A percentile compares a stretch with the other conserved stretches of the same genome.
Evolutionary conservation across 2,797 vertebrate genomes (phyloP).

Genomic region (Rhinatrema bivittatum): DNA sequence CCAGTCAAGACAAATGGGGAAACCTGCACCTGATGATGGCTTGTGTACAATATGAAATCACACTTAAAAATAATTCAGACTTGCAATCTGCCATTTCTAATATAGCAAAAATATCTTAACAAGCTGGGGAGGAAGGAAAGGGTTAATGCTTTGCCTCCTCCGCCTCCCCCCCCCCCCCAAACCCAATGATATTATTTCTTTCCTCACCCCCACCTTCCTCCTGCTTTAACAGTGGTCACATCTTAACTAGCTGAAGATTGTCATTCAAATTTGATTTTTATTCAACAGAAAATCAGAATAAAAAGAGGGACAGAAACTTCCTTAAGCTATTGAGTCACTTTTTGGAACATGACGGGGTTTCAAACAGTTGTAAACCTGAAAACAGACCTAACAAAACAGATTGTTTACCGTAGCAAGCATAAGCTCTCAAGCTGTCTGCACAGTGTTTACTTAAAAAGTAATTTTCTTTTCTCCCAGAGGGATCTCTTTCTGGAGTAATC

Average conservation of each 20-base stretch:
- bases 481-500: not conserved
- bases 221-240: too few species aligned
- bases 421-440: not conserved
- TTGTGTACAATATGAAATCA: slow-evolving; percentile 15
- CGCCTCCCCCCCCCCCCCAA: too few species aligned
- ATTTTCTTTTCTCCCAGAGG: not conserved
- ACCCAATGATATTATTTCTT: too few species aligned
- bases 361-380: too few species aligned
- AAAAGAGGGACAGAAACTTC: too few species aligned
- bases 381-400: not conserved
- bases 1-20: slow-evolving; percentile 26
- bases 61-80: slow-evolving; percentile 21
- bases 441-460: not conserved
- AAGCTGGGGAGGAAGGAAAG: slow-evolving; percentile 12
- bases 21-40: slow-evolving; percentile 21
- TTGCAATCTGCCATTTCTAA: slow-evolving; percentile 30
- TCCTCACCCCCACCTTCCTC: too few species aligned
- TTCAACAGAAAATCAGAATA: too few species aligned
- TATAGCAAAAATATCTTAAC: slow-evolving; percentile 15
- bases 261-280: too few species aligned
- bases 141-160: too few species aligned
- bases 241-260: too few species aligned
- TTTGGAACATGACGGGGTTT: too few species aligned
- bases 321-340: too few species aligned
- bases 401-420: not conserved